phyloP scores from a whole-genome alignment of 1,140 invertebrate species.

The Drosophila nasuta region DNA sequence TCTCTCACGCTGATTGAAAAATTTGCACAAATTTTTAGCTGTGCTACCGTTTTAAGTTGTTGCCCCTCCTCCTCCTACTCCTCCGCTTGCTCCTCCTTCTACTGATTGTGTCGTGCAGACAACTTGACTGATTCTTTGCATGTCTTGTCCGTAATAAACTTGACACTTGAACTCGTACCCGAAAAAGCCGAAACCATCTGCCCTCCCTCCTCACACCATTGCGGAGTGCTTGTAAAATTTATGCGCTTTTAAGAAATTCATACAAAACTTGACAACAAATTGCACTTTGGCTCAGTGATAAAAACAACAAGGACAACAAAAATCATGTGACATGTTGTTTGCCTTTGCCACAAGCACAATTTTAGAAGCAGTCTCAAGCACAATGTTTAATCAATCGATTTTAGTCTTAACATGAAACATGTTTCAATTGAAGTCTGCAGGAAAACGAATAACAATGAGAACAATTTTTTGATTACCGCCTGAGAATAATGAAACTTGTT shows the following conservation, averaged over 20 bases:
- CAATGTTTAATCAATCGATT: conserved; percentile 23
- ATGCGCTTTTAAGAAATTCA: conserved; percentile 72
- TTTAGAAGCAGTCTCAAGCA: background rate
- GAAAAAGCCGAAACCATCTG: background rate
- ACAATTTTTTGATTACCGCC: background rate
- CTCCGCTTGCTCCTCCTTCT: no score
- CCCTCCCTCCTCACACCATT: background rate
- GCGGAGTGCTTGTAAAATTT: conserved; percentile 52
- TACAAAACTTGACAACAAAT: conserved; percentile 76
- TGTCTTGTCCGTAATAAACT: conserved; percentile 61
- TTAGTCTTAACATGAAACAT: conserved; percentile 11
- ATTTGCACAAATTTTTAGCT: conserved; percentile 69
- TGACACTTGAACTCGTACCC: conserved; percentile 34
- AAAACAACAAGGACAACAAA: conserved; percentile 34
- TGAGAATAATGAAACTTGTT: no score
- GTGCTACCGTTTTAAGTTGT: conserved; percentile 44
- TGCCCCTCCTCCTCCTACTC: background rate
- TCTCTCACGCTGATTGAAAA: conserved; percentile 64
- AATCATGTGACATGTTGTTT: conserved; percentile 13
- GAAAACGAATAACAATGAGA: background rate
- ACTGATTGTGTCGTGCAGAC: background rate
- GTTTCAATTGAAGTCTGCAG: conserved; percentile 24
- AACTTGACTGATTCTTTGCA: conserved; percentile 50
- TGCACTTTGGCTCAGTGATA: conserved; percentile 69
- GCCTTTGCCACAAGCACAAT: background rate